Base-by-base conservation (phyloP, 2,888 invertebrate genomes). In the Oscheius sp. region DNA sequence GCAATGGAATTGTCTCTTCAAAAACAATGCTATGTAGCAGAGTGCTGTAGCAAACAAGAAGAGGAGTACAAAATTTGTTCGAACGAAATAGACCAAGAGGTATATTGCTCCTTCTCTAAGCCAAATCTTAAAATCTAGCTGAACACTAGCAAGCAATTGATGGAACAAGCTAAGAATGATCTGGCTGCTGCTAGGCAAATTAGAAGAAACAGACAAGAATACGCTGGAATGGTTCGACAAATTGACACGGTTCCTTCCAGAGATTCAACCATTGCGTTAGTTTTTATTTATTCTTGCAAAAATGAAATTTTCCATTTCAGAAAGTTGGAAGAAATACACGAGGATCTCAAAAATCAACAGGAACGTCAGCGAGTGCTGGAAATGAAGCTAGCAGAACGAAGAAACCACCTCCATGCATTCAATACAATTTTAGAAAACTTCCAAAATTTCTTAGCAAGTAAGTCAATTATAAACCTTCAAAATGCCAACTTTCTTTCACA, bases 121-220 rank as follows among this genome's bases (percentile, higher is more conserved):
- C n/a, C n/a, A n/a, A 27, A 23, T 31, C 5, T 1, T 5, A 17
- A 48, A n/a, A 48, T 48, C 48, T 46, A 70, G 70, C 23, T 68
- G 31, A 23, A 37, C 25, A 53, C 39, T 3, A 68, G 66, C 42
- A 64, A 73, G 23, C 46, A 63, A 48, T 72, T 72, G 55, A 84
- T 84, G 80, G 80, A 76, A n/a, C 68, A 57, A 15, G 82, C 84
- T 8, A 82, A 84, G 58, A 65, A 46, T 12, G 74, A 79, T 31
- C 61, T 84, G 10, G 72, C 68, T 0, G 72, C 78, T 10, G 83
- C 83, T 23, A 45, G 68, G 10, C 25, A 63, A 57, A 65, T 81
- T 20, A 65, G 80, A 12, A 71, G 79, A 48, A 83, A 84, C 53
- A 71, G 79, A 10, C 82, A 84, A 57, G 84, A 84, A 55, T 84